A percentile compares a stretch with the other conserved stretches of the same genome.
Conservation (phyloP, 1,140 invertebrate genomes). For the Melipona quadrifasciata region DNA sequence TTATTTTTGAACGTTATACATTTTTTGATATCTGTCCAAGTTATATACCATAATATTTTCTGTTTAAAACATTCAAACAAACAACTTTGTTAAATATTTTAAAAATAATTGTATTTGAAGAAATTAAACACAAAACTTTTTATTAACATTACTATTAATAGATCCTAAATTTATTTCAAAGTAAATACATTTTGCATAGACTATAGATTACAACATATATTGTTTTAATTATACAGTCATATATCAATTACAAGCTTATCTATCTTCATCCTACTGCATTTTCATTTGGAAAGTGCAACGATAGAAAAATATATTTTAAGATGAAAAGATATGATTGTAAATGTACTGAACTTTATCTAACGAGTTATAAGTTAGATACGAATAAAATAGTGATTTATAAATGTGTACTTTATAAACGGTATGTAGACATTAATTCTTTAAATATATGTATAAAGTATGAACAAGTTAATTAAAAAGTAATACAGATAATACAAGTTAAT, state of each 20-base stretch:
- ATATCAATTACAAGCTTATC: neutral
- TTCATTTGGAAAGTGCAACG: too few relatives aligned
- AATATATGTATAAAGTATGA: too few relatives aligned
- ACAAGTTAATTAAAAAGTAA: constrained; percentile 5
- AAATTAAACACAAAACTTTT: neutral
- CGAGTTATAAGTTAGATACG: neutral
- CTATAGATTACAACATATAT: neutral
- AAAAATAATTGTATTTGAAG: neutral
- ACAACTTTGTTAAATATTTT: neutral
- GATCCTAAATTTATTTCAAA: neutral
- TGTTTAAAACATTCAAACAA: neutral
- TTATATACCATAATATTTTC: neutral
- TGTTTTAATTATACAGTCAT: neutral
- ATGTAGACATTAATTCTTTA: constrained; percentile 3
- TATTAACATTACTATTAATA: neutral
- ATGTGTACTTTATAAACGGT: neutral
- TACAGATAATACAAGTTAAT: neutral
- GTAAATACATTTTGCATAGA: neutral
- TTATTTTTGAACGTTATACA: neutral
- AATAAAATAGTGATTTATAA: neutral
- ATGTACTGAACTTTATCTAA: neutral
- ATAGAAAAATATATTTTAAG: neutral
- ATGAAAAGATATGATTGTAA: neutral
- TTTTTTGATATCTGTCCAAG: neutral
- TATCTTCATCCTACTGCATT: neutral